Conservation (phyloP, 1,140 invertebrate species). For the Panagrolaimus sp. region DNA sequence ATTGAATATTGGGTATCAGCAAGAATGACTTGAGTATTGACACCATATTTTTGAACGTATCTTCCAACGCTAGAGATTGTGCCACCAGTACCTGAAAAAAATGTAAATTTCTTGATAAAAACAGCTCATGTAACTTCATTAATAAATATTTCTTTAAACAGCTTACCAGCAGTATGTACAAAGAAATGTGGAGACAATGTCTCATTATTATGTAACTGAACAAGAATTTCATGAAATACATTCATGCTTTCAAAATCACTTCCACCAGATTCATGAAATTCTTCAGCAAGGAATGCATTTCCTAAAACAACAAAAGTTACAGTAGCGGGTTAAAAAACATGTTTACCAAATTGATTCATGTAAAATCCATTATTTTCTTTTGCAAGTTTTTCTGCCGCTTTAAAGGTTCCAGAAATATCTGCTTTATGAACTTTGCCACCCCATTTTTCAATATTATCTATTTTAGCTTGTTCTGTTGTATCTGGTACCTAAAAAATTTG, state of each 20-base stretch:
- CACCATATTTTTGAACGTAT: constrained; percentile 38
- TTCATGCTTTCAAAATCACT: constrained; percentile 30
- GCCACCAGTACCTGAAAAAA: constrained; percentile 32
- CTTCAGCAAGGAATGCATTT: constrained; percentile 28
- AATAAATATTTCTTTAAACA: too few species aligned
- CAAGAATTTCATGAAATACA: constrained; percentile 42
- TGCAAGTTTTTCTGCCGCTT: constrained; percentile 31
- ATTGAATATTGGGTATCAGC: constrained; percentile 42
- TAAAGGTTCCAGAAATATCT: constrained; percentile 26
- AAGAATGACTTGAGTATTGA: constrained; percentile 35
- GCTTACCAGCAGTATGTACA: constrained; percentile 34
- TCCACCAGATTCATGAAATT: constrained; percentile 36
- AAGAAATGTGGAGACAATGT: constrained; percentile 37
- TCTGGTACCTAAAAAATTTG: constrained; percentile 35
- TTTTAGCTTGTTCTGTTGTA: constrained; percentile 39
- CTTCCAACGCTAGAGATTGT: constrained; percentile 47
- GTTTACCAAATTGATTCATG: constrained; percentile 49
- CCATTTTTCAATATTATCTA: constrained; percentile 34
- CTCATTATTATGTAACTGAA: constrained; percentile 26
- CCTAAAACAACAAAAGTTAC: neutral
- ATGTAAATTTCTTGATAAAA: too few species aligned
- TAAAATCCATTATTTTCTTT: constrained; percentile 39
- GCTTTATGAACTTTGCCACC: constrained; percentile 29
- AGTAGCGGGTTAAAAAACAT: neutral
- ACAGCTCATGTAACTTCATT: too few species aligned